Evolutionary conservation across 2,888 invertebrate genomes (phyloP), one percentile per base, ranked within the genome.

Genomic region (Tethea ocularis): DNA sequence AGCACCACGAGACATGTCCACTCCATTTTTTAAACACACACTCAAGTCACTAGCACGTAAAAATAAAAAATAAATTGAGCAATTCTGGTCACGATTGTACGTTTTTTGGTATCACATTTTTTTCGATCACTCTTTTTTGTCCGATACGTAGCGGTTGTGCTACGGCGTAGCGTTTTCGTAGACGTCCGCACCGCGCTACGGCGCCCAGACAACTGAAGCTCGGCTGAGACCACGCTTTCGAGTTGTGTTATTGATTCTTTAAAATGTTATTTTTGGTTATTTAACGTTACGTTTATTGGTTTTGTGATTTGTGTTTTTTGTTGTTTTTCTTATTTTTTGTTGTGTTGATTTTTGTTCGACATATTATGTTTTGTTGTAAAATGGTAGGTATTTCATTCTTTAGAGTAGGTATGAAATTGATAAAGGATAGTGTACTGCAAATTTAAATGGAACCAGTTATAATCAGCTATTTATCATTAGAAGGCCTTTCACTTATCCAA

Each of bases 211-310:
- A 76, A 92, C 92, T 92, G 87, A 86, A 36, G 83, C 80, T 78
- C 70, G 76, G 78, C 75, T 68, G 46, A 78, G 76, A 78, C 79
- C 81, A 82, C 80, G 82, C 78, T 79, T 81, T 74, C 68, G 69
- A 76, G 74, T 80, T 77, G 71, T 87, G 80, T 87, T 92, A 92
- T 92, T 91, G 92, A 92, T 92, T 93, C 90, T 90, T 89, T 90
- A 88, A 87, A 92, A 87, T 89, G 89, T 88, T 90, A 91, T 92
- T 92, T 91, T 91, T 88, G 88, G 88, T 78, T 78, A 89, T 89
- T 90, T 89, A 82, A 87, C 76, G 78, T 80, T 75, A 78, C 78
- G 70, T 72, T 75, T 60, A 61, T 59, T 57, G 41, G 57, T 33
- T 54, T 54, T 54, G 20, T 17, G 29, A 29, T 29, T 22, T 59